Evolutionary conservation across 2,888 invertebrate genomes (phyloP), one percentile per base, ranked within the genome.

Genomic region (Drosophila kuntzei): DNA sequence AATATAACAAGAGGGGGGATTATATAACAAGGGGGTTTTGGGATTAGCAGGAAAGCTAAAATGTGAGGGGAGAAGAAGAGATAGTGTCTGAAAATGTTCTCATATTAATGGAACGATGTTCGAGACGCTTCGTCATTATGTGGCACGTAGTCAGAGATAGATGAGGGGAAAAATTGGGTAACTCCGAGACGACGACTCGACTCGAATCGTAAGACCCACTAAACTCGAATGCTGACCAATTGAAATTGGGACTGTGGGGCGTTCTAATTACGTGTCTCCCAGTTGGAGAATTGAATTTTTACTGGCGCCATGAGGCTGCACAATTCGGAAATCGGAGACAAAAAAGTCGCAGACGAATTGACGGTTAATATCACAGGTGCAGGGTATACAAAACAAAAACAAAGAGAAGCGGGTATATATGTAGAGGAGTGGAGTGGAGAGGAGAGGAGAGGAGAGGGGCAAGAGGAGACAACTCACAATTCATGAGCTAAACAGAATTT

Each of bases 231-330:
- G 57, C 46, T 57, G 57, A 47, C 37, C 46, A 29, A 43, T 18
- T 50, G 25, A 29, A 51, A 59, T 25, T 51, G 18, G 16, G 34
- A 32, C 14, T 22, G 46, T 20, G 36, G 25, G 9, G 44, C 11
- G 39, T 63, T 79, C 76, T 65, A 73, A 71, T 81, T 80, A 74
- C 77, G 66, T 63, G 72, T 70, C 61, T 70, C 68, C 9, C 16
- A 36, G 49, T 39, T 14, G 22, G 14, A 29, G 41, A 25, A 7
- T 14, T 20, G 29, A 20, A 37, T 16, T 16, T 18, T 27, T 9
- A 27, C 7, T 80, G 80, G 79, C 82, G 82, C 82, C 80, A 74
- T 63, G 82, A 80, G 71, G 79, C 82, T 76, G 59, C 74, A 49
- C 41, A 68, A 54, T 58, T 37, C 66, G 80, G 80, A 61, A 78